Conservation (phyloP, 92 coral and sea anemone species). For the Siderastrea radians region DNA sequence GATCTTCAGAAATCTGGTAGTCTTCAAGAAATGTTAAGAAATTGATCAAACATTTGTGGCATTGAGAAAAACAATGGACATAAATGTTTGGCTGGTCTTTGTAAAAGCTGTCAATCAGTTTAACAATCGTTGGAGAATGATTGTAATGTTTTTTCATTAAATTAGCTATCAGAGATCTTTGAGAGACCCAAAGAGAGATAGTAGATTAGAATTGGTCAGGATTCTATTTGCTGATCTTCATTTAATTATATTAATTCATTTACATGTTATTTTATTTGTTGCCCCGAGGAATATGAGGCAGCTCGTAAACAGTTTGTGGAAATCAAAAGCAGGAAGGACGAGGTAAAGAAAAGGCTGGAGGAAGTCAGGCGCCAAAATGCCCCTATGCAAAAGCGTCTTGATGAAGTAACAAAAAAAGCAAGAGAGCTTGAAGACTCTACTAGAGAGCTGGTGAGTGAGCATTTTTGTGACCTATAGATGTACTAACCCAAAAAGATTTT, state of each 20-base stretch:
- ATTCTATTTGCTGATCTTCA: too few species aligned
- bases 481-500: background rate
- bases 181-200: too few species aligned
- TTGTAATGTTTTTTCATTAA: too few species aligned
- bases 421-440: slow-evolving; percentile 71
- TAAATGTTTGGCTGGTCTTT: too few species aligned
- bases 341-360: slow-evolving; percentile 77
- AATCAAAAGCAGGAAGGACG: slow-evolving; percentile 77
- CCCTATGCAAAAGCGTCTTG: slow-evolving; percentile 84
- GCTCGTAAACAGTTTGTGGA: slow-evolving; percentile 90
- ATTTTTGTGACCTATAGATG: background rate
- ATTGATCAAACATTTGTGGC: too few species aligned
- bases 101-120: too few species aligned
- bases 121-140: too few species aligned
- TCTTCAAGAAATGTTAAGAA: too few species aligned
- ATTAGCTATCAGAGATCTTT: too few species aligned
- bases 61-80: too few species aligned
- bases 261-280: background rate
- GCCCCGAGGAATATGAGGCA: slow-evolving; percentile 89
- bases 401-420: slow-evolving; percentile 71
- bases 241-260: background rate
- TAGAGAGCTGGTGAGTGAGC: slow-evolving; percentile 73
- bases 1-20: too few species aligned
- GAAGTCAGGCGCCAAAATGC: slow-evolving; percentile 79
- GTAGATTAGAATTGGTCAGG: too few species aligned